Base-by-base conservation (phyloP, 2,797 vertebrate species). In the Chaetophractus vellerosus region DNA sequence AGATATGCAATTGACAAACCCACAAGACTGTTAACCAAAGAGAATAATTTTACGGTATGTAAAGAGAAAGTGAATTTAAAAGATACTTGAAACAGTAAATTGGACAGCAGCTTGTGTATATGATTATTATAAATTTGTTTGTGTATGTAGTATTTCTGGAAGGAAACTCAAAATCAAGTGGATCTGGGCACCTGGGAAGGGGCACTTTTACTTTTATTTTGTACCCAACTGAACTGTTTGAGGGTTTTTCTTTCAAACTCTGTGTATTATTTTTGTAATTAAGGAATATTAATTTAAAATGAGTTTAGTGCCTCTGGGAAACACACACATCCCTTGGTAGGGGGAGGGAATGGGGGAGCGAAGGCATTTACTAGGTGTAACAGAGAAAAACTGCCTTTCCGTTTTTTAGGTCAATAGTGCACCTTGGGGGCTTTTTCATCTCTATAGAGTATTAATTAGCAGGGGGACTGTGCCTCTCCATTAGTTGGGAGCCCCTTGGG, bases 251-350 rank as follows among this genome's bases (percentile, higher is more conserved):
- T 52, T 88, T 14, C 45, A 81, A 78, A 88, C 6, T 19, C n/a
- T 66, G 38, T 61, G 12, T 61, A 48, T 76, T 36, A 69, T n/a
- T 91, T 96, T 91, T 78, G 50, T 92, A 87, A 91, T 68, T 50
- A 81, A 87, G 94, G 76, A 92, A 41, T 61, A 50, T 74, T 78
- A 95, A 92, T 38, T 87, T 74, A 72, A 83, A 81, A 78, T 75
- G 33, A 74, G 81, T 88, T 79, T 85, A 41, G 26, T 41, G 64
- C 28, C 71, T 94, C 84, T 48, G 63, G 64, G 69, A 86, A 38
- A 41, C 81, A 61, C 4, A 31, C 7, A 64, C 1, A 28, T 5
- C 6, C 19, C 24, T 21, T 76, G 23, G 50, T 61, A 45, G 16
- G 63, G 18, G 80, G 45, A 52, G 4, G 8, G 41, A 15, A 24